Percentiles rank a stretch among this genome's conserved stretches.
Evolutionary conservation across 2,888 invertebrate genomes (phyloP).

Genomic region (Netelia inedita): DNA sequence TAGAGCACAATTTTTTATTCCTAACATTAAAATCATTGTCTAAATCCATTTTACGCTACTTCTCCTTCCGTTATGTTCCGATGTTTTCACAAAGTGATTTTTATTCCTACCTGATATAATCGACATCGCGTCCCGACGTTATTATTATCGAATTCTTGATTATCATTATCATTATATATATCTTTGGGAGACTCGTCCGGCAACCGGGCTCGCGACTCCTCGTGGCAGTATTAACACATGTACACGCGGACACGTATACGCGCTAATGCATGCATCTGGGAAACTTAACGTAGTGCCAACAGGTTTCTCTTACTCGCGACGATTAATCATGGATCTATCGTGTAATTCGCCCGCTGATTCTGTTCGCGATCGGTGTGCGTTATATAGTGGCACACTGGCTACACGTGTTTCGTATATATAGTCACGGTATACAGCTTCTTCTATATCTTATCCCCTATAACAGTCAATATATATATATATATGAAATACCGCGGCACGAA

Average conservation of each 20-base stretch:
- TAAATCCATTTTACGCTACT: too few species aligned
- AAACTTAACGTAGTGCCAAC: slow-evolving; percentile 55
- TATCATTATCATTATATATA: slow-evolving; percentile 1
- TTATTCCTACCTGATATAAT: neutral
- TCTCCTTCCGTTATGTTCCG: neutral
- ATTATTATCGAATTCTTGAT: slow-evolving; percentile 25
- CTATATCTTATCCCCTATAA: slow-evolving; percentile 4
- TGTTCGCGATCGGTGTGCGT: slow-evolving; percentile 26
- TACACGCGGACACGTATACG: neutral
- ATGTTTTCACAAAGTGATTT: neutral
- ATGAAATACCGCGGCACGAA: slow-evolving; percentile 33
- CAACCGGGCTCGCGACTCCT: slow-evolving; percentile 17
- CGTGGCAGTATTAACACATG: neutral
- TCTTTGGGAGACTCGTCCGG: slow-evolving; percentile 4
- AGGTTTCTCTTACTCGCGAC: slow-evolving; percentile 55
- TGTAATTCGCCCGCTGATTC: slow-evolving; percentile 55
- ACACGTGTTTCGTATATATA: slow-evolving; percentile 49
- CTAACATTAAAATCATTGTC: too few species aligned
- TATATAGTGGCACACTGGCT: slow-evolving; percentile 46
- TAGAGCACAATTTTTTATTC: too few species aligned
- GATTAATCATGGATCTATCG: slow-evolving; percentile 64
- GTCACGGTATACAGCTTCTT: slow-evolving; percentile 32
- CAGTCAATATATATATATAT: slow-evolving; percentile 26
- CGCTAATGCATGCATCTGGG: neutral
- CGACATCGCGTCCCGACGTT: neutral